Percentiles rank a stretch among this genome's conserved stretches.
Evolutionary conservation across 92 coral and sea anemone genomes (phyloP).

Genomic region (Virgularia gustaviana): DNA sequence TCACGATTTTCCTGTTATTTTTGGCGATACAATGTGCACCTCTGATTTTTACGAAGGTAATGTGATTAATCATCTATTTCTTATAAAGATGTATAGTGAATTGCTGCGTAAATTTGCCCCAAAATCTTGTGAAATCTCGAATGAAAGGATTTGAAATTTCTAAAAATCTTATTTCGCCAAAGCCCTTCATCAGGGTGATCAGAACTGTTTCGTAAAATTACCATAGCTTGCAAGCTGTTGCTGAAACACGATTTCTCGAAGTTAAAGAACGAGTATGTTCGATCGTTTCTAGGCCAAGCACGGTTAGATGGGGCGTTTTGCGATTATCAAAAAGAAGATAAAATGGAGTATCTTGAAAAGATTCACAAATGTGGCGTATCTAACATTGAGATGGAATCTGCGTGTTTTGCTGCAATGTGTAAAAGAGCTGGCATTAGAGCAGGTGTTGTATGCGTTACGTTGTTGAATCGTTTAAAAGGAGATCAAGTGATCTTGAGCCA

Average conservation of each 20-base stretch:
- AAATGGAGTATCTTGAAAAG: conserved; percentile 64
- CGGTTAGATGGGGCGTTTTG: conserved; percentile 96
- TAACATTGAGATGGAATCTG: conserved; percentile 95
- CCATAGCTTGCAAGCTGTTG: background rate
- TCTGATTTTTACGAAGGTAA: conserved; percentile 95
- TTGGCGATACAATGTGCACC: conserved; percentile 95
- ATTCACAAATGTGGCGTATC: conserved; percentile 67
- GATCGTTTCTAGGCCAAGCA: conserved; percentile 69
- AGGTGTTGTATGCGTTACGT: conserved; percentile 85
- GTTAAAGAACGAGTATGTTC: too few relatives aligned
- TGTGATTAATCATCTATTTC: too few relatives aligned
- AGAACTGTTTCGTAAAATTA: too few relatives aligned
- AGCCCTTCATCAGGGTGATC: too few relatives aligned
- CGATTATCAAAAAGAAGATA: conserved; percentile 77
- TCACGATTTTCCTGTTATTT: conserved; percentile 64
- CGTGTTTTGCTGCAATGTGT: conserved; percentile 93
- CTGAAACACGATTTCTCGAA: too few relatives aligned
- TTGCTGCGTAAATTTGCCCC: too few relatives aligned
- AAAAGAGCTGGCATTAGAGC: conserved; percentile 84
- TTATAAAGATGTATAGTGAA: too few relatives aligned
- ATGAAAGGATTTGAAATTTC: too few relatives aligned
- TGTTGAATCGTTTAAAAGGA: conserved; percentile 68
- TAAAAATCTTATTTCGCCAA: too few relatives aligned
- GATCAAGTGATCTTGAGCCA: conserved; percentile 68
- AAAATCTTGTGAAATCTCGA: too few relatives aligned